A percentile compares a stretch with the other conserved stretches of the same genome.
Conservation (phyloP, 2,888 invertebrate genomes). For the Habrosyne pyritoides region DNA sequence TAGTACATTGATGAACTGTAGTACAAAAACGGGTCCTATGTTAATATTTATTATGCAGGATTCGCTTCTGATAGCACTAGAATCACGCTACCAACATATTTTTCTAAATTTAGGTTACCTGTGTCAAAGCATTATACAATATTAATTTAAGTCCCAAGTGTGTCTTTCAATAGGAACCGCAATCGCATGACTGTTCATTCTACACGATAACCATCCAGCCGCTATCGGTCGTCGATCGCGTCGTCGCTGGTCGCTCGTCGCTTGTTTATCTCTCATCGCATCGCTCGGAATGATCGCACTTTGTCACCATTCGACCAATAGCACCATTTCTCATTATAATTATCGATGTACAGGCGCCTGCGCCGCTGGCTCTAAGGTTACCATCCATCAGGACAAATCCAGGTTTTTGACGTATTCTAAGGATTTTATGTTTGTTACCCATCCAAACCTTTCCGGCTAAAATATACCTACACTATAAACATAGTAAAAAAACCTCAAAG, state of each 20-base stretch:
- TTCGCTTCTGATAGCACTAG: too few species aligned
- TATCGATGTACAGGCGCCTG: slow-evolving; percentile 25
- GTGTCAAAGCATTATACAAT: background rate
- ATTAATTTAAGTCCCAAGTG: background rate
- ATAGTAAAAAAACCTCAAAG: too few species aligned
- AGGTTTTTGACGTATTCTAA: too few species aligned
- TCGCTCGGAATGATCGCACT: slow-evolving; percentile 24
- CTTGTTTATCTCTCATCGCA: slow-evolving; percentile 15
- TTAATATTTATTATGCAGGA: too few species aligned
- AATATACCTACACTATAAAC: too few species aligned
- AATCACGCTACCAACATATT: too few species aligned
- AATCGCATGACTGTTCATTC: background rate
- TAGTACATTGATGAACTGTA: too few species aligned
- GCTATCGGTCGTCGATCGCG: slow-evolving; percentile 21
- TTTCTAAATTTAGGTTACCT: background rate
- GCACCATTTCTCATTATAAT: slow-evolving; percentile 46
- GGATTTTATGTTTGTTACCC: too few species aligned
- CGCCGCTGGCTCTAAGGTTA: background rate
- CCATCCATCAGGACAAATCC: background rate
- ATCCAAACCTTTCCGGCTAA: too few species aligned
- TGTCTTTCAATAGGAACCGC: background rate
- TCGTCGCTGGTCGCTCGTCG: slow-evolving; percentile 13
- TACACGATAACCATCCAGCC: background rate
- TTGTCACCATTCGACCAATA: slow-evolving; percentile 31
- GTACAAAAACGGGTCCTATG: too few species aligned